Conservation (phyloP, 2,888 invertebrate genomes). For the Drosophila neutralis region DNA sequence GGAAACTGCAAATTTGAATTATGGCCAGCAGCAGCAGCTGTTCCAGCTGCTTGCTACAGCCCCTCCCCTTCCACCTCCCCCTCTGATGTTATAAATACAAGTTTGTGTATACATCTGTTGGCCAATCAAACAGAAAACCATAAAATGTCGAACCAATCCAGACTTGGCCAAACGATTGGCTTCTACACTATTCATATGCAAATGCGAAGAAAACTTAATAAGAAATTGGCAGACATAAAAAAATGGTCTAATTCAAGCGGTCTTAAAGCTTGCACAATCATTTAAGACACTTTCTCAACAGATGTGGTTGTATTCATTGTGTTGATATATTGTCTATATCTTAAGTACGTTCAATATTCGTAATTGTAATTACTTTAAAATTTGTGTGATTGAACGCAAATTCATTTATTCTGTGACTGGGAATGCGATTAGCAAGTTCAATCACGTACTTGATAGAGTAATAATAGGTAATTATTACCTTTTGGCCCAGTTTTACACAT, state of each 20-base stretch:
- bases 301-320: background rate
- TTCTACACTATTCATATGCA: conserved; percentile 9
- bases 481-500: background rate
- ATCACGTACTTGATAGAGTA: background rate
- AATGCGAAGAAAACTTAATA: background rate
- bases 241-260: conserved; percentile 1
- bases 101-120: conserved; percentile 35
- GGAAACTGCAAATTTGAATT: conserved; percentile 83
- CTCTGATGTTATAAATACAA: conserved; percentile 29
- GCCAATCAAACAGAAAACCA: conserved; percentile 31
- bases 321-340: background rate
- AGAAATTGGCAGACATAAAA: background rate
- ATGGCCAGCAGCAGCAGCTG: conserved; percentile 66
- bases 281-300: background rate
- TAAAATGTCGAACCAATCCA: conserved; percentile 1
- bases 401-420: background rate
- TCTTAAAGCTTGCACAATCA: background rate
- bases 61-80: background rate
- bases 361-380: background rate
- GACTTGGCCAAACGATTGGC: background rate
- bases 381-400: background rate
- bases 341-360: background rate
- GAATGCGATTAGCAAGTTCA: background rate
- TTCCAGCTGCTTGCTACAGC: conserved; percentile 13
- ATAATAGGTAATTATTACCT: background rate